Conservation (phyloP, 2,888 invertebrate species). For the Parthenolecanium corni region DNA sequence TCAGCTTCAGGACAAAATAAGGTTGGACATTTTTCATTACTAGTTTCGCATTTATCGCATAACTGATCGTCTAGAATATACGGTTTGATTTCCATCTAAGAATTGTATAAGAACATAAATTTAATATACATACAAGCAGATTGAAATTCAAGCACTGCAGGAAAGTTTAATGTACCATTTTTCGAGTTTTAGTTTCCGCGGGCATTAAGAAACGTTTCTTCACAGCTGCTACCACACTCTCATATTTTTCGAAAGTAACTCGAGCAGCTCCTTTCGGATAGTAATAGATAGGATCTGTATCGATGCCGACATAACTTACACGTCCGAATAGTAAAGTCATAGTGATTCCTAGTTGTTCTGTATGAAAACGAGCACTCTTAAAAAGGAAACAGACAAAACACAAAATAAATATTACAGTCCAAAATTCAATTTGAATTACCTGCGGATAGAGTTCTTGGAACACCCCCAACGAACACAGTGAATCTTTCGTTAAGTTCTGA, state of each 20-base stretch:
- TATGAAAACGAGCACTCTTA: not conserved
- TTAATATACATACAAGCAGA: not conserved
- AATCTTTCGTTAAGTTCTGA: constrained; percentile 2
- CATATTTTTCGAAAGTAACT: constrained; percentile 4
- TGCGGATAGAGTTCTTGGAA: constrained; percentile 15
- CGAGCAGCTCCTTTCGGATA: constrained; percentile 24
- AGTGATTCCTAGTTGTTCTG: constrained; percentile 13
- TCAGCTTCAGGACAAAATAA: constrained; percentile 23
- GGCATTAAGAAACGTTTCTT: constrained; percentile 21
- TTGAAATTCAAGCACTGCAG: not conserved
- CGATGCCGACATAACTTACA: constrained; percentile 19
- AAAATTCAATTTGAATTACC: not conserved
- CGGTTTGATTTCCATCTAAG: constrained; percentile 23
- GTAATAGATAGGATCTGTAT: constrained; percentile 12
- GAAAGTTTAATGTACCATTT: constrained; percentile 8
- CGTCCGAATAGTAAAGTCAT: constrained; percentile 16
- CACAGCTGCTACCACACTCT: constrained; percentile 10
- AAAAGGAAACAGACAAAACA: not conserved
- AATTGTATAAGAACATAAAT: not conserved
- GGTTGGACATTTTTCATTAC: not conserved
- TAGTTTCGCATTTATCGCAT: constrained; percentile 8
- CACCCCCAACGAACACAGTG: constrained; percentile 19
- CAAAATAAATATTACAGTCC: not conserved
- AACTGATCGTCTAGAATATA: constrained; percentile 17
- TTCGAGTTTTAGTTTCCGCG: constrained; percentile 13